phyloP scores from a whole-genome alignment of 2,113 vertebrate species.

The Daphoenositta chrysoptera region DNA sequence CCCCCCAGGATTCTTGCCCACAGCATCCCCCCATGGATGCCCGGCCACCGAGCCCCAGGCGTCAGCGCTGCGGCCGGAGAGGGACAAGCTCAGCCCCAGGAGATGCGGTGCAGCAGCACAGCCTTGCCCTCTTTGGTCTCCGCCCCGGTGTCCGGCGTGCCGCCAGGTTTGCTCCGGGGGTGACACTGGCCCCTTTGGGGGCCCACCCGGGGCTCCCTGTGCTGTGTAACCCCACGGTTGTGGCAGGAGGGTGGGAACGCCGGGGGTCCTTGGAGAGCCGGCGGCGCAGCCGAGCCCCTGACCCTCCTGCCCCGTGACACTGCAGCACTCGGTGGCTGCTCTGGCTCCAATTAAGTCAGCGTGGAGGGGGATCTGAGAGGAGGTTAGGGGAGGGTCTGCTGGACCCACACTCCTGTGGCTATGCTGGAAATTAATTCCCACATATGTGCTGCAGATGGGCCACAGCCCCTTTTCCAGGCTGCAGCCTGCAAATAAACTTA shows the following conservation, averaged over 20 bases:
- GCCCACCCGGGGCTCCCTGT: neutral
- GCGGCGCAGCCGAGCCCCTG: neutral
- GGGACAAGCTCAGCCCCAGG: neutral
- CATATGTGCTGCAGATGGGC: slow-evolving; percentile 36
- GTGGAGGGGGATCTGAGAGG: neutral
- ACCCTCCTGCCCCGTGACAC: fast-evolving
- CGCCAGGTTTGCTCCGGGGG: neutral
- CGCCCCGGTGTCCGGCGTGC: fast-evolving
- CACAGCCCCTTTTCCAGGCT: neutral
- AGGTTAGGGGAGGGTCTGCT: neutral
- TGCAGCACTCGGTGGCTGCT: fast-evolving
- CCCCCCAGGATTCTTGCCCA: fast-evolving
- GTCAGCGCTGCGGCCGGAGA: neutral
- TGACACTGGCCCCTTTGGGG: fast-evolving
- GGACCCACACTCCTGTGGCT: neutral
- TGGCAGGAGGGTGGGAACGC: neutral
- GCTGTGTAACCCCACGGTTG: neutral
- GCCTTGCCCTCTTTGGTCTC: neutral
- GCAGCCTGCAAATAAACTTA: slow-evolving; percentile 1
- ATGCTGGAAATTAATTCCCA: neutral
- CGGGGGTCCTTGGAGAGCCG: fast-evolving
- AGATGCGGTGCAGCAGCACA: neutral
- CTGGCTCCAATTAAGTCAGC: neutral
- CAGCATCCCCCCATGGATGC: fast-evolving
- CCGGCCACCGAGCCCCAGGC: fast-evolving